These are phyloP conservation scores for Macrophya annulata DNA, from an alignment of 2,888 invertebrate genomes.

Conservation along the genomic window DNA sequence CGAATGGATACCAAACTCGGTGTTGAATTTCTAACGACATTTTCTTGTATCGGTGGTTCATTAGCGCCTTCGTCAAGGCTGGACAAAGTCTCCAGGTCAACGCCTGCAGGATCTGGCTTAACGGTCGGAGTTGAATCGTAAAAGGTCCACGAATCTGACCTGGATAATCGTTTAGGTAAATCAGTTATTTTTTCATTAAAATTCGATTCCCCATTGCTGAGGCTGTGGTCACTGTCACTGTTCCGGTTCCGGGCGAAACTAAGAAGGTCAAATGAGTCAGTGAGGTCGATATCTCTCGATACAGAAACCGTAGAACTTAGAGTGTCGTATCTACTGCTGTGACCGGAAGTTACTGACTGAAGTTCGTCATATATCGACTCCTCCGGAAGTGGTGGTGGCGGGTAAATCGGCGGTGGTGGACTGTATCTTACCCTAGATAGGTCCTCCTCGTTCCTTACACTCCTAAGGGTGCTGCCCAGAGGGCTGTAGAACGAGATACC, in stretches of 20 bases:
- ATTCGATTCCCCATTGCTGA: slow-evolving; percentile 67
- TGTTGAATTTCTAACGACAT: slow-evolving; percentile 65
- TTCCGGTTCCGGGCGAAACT: slow-evolving; percentile 68
- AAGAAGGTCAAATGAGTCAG: slow-evolving; percentile 72
- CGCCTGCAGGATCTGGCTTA: slow-evolving; percentile 64
- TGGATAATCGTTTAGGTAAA: slow-evolving; percentile 72
- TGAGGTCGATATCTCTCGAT: slow-evolving; percentile 80
- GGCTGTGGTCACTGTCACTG: slow-evolving; percentile 67
- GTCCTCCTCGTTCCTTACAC: slow-evolving; percentile 72
- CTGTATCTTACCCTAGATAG: slow-evolving; percentile 71
- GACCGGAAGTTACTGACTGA: slow-evolving; percentile 77
- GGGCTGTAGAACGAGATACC: slow-evolving; percentile 86
- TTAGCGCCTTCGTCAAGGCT: slow-evolving; percentile 67
- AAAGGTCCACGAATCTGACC: slow-evolving; percentile 82
- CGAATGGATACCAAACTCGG: slow-evolving; percentile 69
- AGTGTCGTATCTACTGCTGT: slow-evolving; percentile 76
- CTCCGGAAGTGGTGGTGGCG: slow-evolving; percentile 83
- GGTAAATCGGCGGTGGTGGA: slow-evolving; percentile 82
- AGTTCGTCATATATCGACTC: slow-evolving; percentile 83
- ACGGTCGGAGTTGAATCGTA: slow-evolving; percentile 77
- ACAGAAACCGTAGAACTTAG: slow-evolving; percentile 75
- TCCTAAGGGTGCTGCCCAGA: slow-evolving; percentile 68
- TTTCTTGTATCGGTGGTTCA: slow-evolving; percentile 62
- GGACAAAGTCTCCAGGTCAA: slow-evolving; percentile 73
- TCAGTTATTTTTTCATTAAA: slow-evolving; percentile 72